Evolutionary conservation across 1,140 invertebrate genomes (phyloP), one percentile per base, ranked within the genome.

Genomic region (Penaeus chinensis): DNA sequence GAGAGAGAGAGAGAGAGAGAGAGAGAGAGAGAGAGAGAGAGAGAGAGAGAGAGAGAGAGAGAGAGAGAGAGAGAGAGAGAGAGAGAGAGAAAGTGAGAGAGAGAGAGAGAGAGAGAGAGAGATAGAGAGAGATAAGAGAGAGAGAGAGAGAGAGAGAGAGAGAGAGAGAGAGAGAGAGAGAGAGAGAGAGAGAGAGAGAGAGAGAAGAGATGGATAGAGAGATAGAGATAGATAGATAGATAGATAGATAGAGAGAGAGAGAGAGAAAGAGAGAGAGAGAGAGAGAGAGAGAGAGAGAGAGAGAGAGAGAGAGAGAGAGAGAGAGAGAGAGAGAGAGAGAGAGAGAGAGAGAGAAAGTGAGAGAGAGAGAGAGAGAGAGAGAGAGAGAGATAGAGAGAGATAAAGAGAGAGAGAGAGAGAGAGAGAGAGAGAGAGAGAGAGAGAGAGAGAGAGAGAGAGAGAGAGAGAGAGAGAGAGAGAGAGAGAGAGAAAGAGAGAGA

Each of bases 21-120:
- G n/a, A n/a, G n/a, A n/a, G n/a, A n/a, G n/a, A n/a, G n/a, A n/a
- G n/a, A n/a, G n/a, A n/a, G 69, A 71, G 69, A 11, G 32, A n/a
- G 69, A 22, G 37, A 11, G 27, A 78, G 37, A 42, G 19, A 11
- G 27, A 32, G 8, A 78, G 24, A 10, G 20, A 42, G 8, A 22
- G 13, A 42, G 18, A 78, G 3, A 61, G 78, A 80, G 78, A 80
- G 78, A 80, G 78, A 80, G 78, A 79, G 77, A 79, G 77, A 79
- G 77, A 79, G 77, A 79, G 77, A 79, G 77, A 79, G 77, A 79
- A n/a, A n/a, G n/a, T n/a, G 77, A 80, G 78, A 80, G 78, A 80
- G 78, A 80, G 78, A 80, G 78, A 80, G 47, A 80, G 78, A 61
- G 47, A 80, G 78, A 80, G 78, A 81, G 54, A 81, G 78, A 79